Percentiles rank a stretch among this genome's conserved stretches.
Conservation (phyloP, 1,140 invertebrate genomes). For the Drosophila kepulauana region DNA sequence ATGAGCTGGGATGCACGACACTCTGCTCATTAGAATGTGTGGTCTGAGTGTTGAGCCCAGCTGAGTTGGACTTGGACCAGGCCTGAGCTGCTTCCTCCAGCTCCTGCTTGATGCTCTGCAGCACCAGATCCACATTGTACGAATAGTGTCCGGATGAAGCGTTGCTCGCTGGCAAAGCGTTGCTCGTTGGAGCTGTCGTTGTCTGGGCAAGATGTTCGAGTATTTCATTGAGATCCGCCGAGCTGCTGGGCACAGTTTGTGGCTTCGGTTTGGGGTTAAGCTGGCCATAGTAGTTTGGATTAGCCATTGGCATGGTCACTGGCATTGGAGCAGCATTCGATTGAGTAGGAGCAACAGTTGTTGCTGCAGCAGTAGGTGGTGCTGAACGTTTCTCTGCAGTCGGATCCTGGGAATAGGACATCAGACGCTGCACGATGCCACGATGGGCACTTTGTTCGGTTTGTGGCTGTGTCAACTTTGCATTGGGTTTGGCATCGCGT, state of each 20-base stretch:
- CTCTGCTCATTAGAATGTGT: slow-evolving; percentile 23
- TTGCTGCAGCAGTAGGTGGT: not conserved
- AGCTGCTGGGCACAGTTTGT: not conserved
- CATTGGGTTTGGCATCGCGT: slow-evolving; percentile 39
- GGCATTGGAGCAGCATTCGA: not conserved
- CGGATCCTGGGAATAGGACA: slow-evolving; percentile 82
- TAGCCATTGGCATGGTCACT: not conserved
- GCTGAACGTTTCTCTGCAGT: slow-evolving; percentile 42
- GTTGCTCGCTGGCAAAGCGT: slow-evolving; percentile 1
- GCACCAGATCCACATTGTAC: slow-evolving; percentile 70
- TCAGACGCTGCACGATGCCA: slow-evolving; percentile 75
- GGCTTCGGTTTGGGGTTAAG: slow-evolving; percentile 28
- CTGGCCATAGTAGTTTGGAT: slow-evolving; percentile 23
- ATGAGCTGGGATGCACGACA: slow-evolving; percentile 47
- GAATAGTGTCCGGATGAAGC: slow-evolving; percentile 55
- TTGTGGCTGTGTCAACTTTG: slow-evolving; percentile 61
- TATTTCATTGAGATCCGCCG: slow-evolving; percentile 72
- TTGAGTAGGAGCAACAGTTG: not conserved
- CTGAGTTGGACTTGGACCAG: slow-evolving; percentile 66
- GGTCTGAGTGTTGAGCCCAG: slow-evolving; percentile 29
- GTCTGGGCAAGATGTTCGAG: slow-evolving; percentile 71
- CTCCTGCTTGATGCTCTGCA: slow-evolving; percentile 79
- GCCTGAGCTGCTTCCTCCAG: slow-evolving; percentile 73
- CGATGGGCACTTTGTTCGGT: slow-evolving; percentile 73
- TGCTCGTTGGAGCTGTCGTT: slow-evolving; percentile 36